Conservation (phyloP, 2,113 vertebrate genomes). For the Tragelaphus strepsiceros region DNA sequence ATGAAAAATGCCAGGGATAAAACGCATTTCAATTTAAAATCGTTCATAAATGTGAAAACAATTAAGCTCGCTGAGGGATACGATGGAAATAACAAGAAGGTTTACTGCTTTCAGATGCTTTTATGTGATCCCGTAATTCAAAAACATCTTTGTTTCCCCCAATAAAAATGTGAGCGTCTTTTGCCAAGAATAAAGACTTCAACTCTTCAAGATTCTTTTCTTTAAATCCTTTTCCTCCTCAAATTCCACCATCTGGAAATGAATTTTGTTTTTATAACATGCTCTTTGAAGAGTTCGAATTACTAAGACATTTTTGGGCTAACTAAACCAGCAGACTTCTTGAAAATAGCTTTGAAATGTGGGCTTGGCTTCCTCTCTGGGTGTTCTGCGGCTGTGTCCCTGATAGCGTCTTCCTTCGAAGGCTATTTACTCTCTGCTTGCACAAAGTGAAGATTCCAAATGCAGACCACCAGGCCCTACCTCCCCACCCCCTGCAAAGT, state of each 20-base stretch:
- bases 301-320: constrained; percentile 38
- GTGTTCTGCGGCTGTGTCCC: background rate
- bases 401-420: background rate
- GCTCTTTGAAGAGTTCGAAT: constrained; percentile 59
- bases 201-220: constrained; percentile 19
- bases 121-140: constrained; percentile 40
- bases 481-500: background rate
- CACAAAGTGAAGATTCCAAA: background rate
- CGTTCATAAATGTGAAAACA: constrained; percentile 38
- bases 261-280: constrained; percentile 56
- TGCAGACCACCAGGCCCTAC: background rate
- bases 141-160: constrained; percentile 29
- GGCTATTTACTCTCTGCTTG: background rate
- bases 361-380: background rate
- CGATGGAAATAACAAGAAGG: constrained; percentile 32
- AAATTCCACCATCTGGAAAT: constrained; percentile 63
- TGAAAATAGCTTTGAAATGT: constrained; percentile 35
- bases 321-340: constrained; percentile 42
- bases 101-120: constrained; percentile 52
- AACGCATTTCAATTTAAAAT: constrained; percentile 6
- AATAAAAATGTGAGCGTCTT: constrained; percentile 26
- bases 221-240: constrained; percentile 27
- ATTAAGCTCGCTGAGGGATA: constrained; percentile 9
- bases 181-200: constrained; percentile 24
- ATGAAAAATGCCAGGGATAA: constrained; percentile 4